These are phyloP conservation scores for Ctena decussata DNA, from an alignment of 2,888 invertebrate genomes.

Conservation along the genomic window DNA sequence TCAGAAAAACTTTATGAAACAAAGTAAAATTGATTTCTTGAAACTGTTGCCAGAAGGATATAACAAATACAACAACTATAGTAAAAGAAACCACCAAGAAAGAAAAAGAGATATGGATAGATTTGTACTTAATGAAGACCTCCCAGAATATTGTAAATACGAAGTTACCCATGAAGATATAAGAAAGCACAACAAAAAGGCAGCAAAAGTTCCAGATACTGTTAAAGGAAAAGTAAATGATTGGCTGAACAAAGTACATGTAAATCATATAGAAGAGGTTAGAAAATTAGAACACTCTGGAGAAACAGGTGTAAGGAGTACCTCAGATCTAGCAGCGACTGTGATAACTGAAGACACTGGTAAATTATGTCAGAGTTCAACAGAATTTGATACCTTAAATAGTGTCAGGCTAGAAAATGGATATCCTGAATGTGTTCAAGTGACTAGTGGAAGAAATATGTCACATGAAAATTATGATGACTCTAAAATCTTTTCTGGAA, in stretches of 20 bases:
- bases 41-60: background rate
- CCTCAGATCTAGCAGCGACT: too few relatives aligned
- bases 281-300: too few relatives aligned
- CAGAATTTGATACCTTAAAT: too few relatives aligned
- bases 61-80: background rate
- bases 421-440: too few relatives aligned
- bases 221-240: background rate
- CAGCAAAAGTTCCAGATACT: conserved; percentile 12
- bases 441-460: too few relatives aligned
- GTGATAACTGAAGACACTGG: too few relatives aligned
- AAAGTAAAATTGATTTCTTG: background rate
- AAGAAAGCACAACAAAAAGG: conserved; percentile 19
- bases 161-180: conserved; percentile 57
- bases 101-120: background rate
- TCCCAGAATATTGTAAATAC: conserved; percentile 40
- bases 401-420: too few relatives aligned
- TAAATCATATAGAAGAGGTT: too few relatives aligned
- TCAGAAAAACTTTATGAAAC: background rate
- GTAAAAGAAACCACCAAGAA: background rate
- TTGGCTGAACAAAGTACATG: background rate
- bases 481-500: too few relatives aligned
- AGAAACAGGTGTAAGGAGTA: too few relatives aligned
- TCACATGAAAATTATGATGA: too few relatives aligned
- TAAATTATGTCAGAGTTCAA: too few relatives aligned
- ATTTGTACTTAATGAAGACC: conserved; percentile 15